Conservation (phyloP, 2,797 vertebrate species). For the Triplophysa bombifrons region DNA sequence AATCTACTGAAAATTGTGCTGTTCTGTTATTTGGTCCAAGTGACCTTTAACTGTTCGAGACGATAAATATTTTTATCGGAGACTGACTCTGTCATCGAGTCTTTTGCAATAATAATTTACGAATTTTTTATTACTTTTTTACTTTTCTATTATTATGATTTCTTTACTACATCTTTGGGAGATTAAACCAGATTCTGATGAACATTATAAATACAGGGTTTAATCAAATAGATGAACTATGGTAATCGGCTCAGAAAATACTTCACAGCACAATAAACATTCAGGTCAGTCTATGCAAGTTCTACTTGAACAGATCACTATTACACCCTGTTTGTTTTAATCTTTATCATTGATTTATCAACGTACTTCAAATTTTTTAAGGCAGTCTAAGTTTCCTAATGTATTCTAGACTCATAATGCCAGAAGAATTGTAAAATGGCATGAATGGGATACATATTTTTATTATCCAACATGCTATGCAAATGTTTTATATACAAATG, state of each 20-base stretch:
- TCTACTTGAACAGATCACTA: constrained; percentile 24
- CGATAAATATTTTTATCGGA: constrained; percentile 6
- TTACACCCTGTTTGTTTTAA: constrained; percentile 16
- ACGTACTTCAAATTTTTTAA: not conserved
- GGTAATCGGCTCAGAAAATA: constrained; percentile 62
- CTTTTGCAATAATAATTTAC: constrained; percentile 43
- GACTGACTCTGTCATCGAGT: constrained; percentile 6
- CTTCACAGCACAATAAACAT: constrained; percentile 63
- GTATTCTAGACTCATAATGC: not conserved
- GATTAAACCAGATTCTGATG: constrained; percentile 24
- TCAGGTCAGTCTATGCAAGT: constrained; percentile 52
- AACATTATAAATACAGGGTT: constrained; percentile 12
- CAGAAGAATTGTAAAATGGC: not conserved
- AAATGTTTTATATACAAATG: constrained; percentile 34
- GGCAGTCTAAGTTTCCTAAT: not conserved
- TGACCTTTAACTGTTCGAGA: not conserved
- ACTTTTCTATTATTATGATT: constrained; percentile 72
- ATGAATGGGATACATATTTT: not conserved
- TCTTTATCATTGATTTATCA: not conserved
- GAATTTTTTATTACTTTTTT: constrained; percentile 73
- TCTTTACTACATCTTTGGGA: constrained; percentile 30
- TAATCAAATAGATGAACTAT: constrained; percentile 54
- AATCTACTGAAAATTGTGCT: constrained; percentile 21
- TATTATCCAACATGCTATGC: constrained; percentile 33
- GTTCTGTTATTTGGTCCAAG: not conserved